Conservation (phyloP, 2,113 vertebrate species). For the Phalacrocorax carbo region DNA sequence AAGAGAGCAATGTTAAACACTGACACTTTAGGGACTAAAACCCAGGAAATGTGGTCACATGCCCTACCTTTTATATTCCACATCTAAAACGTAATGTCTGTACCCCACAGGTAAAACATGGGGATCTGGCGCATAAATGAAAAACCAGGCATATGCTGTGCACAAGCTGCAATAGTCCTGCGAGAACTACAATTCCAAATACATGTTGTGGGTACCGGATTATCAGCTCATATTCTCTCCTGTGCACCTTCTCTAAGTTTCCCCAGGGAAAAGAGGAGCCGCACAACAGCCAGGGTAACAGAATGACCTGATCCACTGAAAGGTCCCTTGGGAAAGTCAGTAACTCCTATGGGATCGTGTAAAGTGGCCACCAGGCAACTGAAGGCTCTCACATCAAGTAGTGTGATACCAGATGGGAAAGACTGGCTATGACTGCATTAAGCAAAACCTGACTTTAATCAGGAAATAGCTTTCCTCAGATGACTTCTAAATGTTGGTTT, state of each 20-base stretch:
- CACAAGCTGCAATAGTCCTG: neutral
- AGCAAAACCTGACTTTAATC: conserved; percentile 3
- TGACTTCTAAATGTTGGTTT: conserved; percentile 42
- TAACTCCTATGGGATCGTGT: neutral
- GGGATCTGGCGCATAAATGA: neutral
- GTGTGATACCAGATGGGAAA: neutral
- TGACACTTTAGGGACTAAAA: neutral
- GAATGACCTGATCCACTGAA: neutral
- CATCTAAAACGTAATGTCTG: neutral
- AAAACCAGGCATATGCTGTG: fast-evolving
- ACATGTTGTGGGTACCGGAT: neutral
- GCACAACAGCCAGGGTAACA: neutral
- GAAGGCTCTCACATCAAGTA: neutral
- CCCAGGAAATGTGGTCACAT: neutral
- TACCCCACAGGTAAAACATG: neutral
- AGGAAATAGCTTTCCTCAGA: conserved; percentile 37
- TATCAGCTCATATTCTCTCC: neutral
- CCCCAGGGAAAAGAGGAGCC: neutral
- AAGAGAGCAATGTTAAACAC: neutral
- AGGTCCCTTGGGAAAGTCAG: neutral
- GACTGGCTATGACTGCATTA: neutral
- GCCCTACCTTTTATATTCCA: neutral
- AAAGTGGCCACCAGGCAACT: neutral
- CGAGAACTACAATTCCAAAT: neutral
- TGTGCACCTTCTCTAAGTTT: neutral